phyloP scores from a whole-genome alignment of 2,797 vertebrate species.

The Spinus olivaceus region DNA sequence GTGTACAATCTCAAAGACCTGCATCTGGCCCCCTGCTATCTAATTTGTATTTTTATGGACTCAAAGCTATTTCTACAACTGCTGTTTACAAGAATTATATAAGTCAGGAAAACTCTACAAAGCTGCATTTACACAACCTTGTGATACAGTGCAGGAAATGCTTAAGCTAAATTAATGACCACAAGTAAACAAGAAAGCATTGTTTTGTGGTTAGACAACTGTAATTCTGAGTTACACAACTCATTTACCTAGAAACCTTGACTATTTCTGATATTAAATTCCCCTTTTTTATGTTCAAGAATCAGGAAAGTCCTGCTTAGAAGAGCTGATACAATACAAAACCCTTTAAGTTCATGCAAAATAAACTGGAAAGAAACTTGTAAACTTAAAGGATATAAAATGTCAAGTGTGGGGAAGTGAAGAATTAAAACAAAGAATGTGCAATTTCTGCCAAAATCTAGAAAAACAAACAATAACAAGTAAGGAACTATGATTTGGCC shows the following conservation, averaged over 20 bases:
- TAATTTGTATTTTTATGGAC: neutral
- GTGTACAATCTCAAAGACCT: accelerated
- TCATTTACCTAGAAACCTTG: neutral
- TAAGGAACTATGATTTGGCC: slow-evolving; percentile 21
- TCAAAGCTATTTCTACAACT: neutral
- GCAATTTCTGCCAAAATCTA: slow-evolving; percentile 39
- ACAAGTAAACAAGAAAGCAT: slow-evolving; percentile 31
- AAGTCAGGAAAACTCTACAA: neutral
- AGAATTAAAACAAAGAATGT: slow-evolving; percentile 50
- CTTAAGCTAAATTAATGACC: slow-evolving; percentile 22
- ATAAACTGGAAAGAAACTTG: slow-evolving; percentile 13
- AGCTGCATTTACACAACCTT: neutral
- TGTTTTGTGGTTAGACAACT: slow-evolving; percentile 30
- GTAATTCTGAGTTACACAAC: neutral
- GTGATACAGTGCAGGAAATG: slow-evolving; percentile 20
- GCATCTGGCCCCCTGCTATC: neutral
- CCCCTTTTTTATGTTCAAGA: neutral
- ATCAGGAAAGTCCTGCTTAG: neutral
- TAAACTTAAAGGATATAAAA: slow-evolving; percentile 26
- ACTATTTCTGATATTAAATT: neutral
- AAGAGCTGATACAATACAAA: neutral
- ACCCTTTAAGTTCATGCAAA: neutral
- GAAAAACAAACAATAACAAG: slow-evolving; percentile 46
- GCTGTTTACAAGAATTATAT: neutral
- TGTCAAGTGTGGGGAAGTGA: neutral